Evolutionary conservation across 2,888 invertebrate genomes (phyloP), one percentile per base, ranked within the genome.

Genomic region (Andricus quercusramuli): DNA sequence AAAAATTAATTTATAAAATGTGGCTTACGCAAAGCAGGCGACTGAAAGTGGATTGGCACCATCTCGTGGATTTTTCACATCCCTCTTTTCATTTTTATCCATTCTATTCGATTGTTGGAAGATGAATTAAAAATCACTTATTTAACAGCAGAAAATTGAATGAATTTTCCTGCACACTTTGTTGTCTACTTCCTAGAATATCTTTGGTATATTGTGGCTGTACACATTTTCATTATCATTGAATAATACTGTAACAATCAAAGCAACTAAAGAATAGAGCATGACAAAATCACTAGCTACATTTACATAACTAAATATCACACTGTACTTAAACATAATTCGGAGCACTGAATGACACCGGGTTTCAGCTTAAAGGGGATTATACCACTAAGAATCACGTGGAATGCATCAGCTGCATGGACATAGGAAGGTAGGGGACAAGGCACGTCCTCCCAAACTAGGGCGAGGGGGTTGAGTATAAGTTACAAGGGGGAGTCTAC

Each of bases 21-120:
- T 94, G 79, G 94, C 95, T 95, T 93, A 96, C 96, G 94, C 93
- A 92, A 96, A 96, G 80, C 95, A 95, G 74, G 95, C 91, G n/a
- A 95, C 93, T 44, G 96, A 96, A 56, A 96, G 86, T n/a, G 94
- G 94, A 90, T 96, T 96, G 25, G 96, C 95, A 86, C 92, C 94
- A 86, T 95, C 95, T 88, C 96, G 93, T 1, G 96, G 96, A 93
- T 96, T 95, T 78, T 87, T 86, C 66, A 87, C 85, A 76, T 94
- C 93, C 83, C 94, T 94, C 79, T 94, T 94, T 78, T 93, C 93
- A 87, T 93, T 94, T 90, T 94, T 94, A 86, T 94, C 94, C 85
- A 93, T 92, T 70, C 22, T 37, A 51, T 29, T 51, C 17, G 11
- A 1, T 56, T n/a, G 1, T 56, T 22, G 0, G 3, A 22, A 9